Percentiles rank a stretch among this genome's conserved stretches.
phyloP scores from a whole-genome alignment of 2,113 vertebrate species.

The Oxygymnocypris stewartii region DNA sequence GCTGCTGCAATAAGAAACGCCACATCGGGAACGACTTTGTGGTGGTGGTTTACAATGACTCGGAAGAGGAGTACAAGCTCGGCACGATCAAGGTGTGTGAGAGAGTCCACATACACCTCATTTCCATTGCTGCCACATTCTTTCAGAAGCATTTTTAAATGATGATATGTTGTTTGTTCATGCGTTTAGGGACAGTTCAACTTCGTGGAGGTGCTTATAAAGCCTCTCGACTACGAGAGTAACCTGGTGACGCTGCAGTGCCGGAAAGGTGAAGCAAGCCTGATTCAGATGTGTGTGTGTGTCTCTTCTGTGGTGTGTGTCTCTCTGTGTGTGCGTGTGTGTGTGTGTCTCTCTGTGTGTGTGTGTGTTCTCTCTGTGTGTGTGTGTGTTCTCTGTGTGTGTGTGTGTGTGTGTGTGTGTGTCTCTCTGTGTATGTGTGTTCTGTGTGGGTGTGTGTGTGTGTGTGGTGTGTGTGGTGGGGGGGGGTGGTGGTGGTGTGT shows the following conservation, averaged over 20 bases:
- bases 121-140: neutral
- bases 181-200: slow-evolving; percentile 91
- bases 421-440: no score
- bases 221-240: slow-evolving; percentile 91
- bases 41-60: slow-evolving; percentile 94
- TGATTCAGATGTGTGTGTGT: neutral
- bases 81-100: slow-evolving; percentile 93
- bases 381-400: no score
- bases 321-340: no score
- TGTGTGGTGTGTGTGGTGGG: no score
- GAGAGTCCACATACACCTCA: neutral
- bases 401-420: no score
- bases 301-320: no score
- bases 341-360: no score
- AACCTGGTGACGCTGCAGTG: slow-evolving; percentile 95
- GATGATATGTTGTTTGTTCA: neutral
- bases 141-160: neutral
- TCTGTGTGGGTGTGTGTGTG: no score
- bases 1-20: slow-evolving; percentile 96
- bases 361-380: no score
- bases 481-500: no score
- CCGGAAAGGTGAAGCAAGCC: slow-evolving; percentile 81
- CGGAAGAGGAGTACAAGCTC: slow-evolving; percentile 92
- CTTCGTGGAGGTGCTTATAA: slow-evolving; percentile 95
- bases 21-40: slow-evolving; percentile 99